Evolutionary conservation across 2,113 vertebrate species (phyloP).

Genomic region (Mandrillus leucophaeus): DNA sequence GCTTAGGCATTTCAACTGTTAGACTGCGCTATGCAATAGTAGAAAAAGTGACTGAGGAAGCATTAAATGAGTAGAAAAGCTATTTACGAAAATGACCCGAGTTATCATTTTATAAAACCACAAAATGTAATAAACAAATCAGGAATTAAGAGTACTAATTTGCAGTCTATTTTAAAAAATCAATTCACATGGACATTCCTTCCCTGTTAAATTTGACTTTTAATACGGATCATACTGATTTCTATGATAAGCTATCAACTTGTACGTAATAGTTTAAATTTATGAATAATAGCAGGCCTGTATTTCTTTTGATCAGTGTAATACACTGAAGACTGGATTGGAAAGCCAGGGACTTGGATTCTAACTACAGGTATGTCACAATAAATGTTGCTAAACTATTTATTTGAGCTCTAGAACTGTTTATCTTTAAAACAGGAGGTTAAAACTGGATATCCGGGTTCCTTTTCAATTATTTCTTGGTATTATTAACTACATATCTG

Average conservation of each 20-base stretch:
- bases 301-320: not conserved
- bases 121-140: not conserved
- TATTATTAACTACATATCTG: not conserved
- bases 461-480: conserved; percentile 16
- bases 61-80: not conserved
- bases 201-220: not conserved
- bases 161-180: not conserved
- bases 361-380: not conserved
- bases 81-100: not conserved
- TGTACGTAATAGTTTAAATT: not conserved
- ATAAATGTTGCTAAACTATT: not conserved
- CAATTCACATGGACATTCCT: not conserved
- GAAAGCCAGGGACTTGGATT: not conserved
- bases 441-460: not conserved
- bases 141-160: not conserved
- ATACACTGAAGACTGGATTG: not conserved
- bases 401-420: not conserved
- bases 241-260: not conserved
- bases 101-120: not conserved
- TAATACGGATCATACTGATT: not conserved
- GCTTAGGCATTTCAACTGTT: not conserved
- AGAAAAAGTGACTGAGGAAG: not conserved
- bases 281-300: not conserved
- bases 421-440: not conserved
- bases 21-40: not conserved